Conservation (phyloP, 1,140 invertebrate species). For the Delia radicum region DNA sequence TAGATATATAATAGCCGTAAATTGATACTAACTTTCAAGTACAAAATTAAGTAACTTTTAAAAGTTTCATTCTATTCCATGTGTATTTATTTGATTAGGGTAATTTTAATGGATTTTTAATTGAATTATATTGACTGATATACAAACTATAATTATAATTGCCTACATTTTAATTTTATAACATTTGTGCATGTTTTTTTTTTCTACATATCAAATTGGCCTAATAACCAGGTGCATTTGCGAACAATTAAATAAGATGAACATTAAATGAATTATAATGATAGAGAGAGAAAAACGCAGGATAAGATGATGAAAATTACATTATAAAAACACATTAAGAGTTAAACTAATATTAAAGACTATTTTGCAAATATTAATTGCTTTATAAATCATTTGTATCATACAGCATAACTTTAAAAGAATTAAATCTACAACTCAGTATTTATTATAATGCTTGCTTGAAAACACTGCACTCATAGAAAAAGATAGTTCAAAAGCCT, state of each 20-base stretch:
- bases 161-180: not conserved
- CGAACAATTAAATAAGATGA: not conserved
- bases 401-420: no score
- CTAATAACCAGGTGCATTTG: not conserved
- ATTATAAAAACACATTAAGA: not conserved
- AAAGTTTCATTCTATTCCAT: not conserved
- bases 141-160: not conserved
- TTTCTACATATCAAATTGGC: not conserved
- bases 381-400: no score
- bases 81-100: not conserved
- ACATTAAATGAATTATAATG: not conserved
- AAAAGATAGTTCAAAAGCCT: no score
- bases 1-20: not conserved
- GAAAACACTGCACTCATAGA: no score
- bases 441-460: no score
- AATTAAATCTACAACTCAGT: no score
- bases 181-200: not conserved
- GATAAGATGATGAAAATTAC: not conserved
- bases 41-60: not conserved
- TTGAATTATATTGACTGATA: not conserved
- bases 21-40: not conserved
- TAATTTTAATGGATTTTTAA: constrained; percentile 5
- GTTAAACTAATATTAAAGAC: no score
- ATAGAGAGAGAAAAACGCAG: not conserved
- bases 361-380: no score